Evolutionary conservation across 1,140 invertebrate species (phyloP), one percentile per base, ranked within the genome.

Genomic region (Drosophila albomicans): DNA sequence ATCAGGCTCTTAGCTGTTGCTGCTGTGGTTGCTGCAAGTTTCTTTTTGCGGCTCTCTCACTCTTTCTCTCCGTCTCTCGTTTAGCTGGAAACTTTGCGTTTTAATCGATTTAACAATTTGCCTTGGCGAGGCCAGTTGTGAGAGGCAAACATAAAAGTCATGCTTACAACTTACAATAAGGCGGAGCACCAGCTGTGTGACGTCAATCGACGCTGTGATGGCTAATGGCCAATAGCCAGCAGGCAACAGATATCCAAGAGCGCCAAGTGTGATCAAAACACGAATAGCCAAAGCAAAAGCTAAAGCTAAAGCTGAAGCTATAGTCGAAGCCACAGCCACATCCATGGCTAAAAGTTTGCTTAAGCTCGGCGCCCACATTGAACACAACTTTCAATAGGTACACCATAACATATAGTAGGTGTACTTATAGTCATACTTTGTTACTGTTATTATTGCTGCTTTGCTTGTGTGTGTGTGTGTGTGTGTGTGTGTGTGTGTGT

Each of bases 91-190:
- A 88, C 67, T 89, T 88, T 72, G 78, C 68, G 67, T 78, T 81
- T 25, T 78, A 84, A 88, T 88, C 84, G 84, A 89, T 88, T 88
- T 78, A 88, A 88, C 85, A 88, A 84, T 84, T 78, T 77, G 57
- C 66, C 41, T 51, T 28, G 49, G n/a, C 51, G 48, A 79, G 76
- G 76, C 77, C 72, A 76, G 72, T 71, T 59, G 63, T 75, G 63
- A 59, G 65, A 85, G 75, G 80, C 80, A 82, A 80, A 81, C 78
- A 81, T 78, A 81, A 78, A 82, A 85, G 81, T 78, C 73, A 32
- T 66, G 38, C 51, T 57, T 35, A 66, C 41, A 58, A 43, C 35
- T 54, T 32, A 46, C 63, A 56, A 81, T 68, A 54, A 54, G 28
- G 28, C 51, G 25, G 13, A 63, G 13, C 56, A 56, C 8, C 72